Conservation (phyloP, 2,797 vertebrate genomes). For the Cetoscarus ocellatus region DNA sequence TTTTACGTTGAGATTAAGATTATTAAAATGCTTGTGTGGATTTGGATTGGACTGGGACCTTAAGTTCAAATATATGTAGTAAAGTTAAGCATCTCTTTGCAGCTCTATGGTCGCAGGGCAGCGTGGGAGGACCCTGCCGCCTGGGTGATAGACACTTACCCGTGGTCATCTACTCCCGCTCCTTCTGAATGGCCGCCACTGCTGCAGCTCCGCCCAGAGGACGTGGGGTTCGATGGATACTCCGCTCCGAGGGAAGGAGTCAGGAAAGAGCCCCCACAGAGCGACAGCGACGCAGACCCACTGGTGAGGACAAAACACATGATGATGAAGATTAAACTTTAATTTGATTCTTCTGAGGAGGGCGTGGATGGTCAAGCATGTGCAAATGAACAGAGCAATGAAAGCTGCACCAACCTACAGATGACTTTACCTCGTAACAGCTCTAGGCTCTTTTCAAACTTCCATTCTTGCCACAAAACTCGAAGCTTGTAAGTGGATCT, state of each 20-base stretch:
- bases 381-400: no score
- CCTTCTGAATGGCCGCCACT: slow-evolving; percentile 95
- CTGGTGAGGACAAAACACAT: slow-evolving; percentile 86
- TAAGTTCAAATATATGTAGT: no score
- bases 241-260: slow-evolving; percentile 89
- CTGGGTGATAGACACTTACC: slow-evolving; percentile 97
- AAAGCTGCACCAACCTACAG: no score
- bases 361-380: no score
- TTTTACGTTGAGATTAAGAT: no score
- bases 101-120: slow-evolving; percentile 94
- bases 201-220: slow-evolving; percentile 95
- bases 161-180: slow-evolving; percentile 90
- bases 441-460: no score
- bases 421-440: no score
- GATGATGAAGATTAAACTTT: not conserved
- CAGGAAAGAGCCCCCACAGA: slow-evolving; percentile 91
- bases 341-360: no score
- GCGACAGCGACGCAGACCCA: slow-evolving; percentile 93
- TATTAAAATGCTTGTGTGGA: no score
- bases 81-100: not conserved
- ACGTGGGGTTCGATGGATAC: slow-evolving; percentile 97
- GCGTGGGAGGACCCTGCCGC: slow-evolving; percentile 97
- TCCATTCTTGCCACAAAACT: no score
- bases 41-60: no score
- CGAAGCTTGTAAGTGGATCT: no score